Conservation (phyloP, 2,113 vertebrate species). For the Oenanthe oenanthe region DNA sequence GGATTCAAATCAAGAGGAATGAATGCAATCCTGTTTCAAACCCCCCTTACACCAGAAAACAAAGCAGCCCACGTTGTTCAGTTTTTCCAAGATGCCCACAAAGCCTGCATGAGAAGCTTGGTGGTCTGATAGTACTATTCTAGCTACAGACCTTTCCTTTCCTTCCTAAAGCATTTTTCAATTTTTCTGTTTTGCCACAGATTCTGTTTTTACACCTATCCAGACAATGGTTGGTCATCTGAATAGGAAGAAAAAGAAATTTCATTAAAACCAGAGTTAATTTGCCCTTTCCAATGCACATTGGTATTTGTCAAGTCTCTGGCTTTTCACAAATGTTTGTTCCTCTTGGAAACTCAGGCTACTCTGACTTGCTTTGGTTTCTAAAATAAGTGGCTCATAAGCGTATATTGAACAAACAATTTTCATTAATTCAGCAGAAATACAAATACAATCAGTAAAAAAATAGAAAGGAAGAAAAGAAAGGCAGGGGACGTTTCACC, state of each 20-base stretch:
- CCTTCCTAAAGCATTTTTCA: neutral
- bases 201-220: neutral
- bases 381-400: neutral
- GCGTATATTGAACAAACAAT: neutral
- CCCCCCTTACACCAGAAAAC: neutral
- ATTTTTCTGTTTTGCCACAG: neutral
- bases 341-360: neutral
- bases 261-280: neutral
- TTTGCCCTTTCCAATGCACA: neutral
- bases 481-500: neutral
- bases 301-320: neutral
- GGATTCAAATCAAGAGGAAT: neutral
- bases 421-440: neutral
- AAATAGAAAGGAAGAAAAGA: neutral
- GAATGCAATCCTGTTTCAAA: neutral
- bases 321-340: neutral
- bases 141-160: neutral
- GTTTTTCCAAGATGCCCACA: neutral
- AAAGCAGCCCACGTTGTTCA: neutral
- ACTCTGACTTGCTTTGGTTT: neutral
- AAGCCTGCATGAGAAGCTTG: neutral
- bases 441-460: neutral
- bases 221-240: neutral
- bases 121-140: neutral
- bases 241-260: neutral